A percentile compares a stretch with the other conserved stretches of the same genome.
These are phyloP conservation scores for Leucoraja ocellata DNA, from an alignment of 2,797 vertebrate genomes.

Conservation along the genomic window DNA sequence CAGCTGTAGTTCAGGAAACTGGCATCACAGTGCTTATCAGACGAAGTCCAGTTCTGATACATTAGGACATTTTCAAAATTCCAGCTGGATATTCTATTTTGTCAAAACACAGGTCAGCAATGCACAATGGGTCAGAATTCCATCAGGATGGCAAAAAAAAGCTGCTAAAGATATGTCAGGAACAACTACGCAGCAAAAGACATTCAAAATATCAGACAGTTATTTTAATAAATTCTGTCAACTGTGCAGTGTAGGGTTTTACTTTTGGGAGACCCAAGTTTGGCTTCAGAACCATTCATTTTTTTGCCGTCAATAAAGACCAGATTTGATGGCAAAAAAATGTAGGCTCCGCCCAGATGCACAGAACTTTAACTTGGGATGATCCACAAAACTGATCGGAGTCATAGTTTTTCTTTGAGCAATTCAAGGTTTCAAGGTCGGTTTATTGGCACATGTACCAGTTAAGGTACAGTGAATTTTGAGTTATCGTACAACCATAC, in stretches of 20 bases:
- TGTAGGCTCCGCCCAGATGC: not conserved
- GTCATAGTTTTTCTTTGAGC: not conserved
- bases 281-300: not conserved
- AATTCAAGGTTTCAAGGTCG: too few species aligned
- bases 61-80: not conserved
- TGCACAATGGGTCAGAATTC: not conserved
- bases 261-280: not conserved
- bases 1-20: constrained; percentile 31
- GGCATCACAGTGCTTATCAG: not conserved
- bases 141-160: not conserved
- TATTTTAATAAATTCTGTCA: not conserved
- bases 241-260: not conserved
- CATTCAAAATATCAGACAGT: not conserved
- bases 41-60: constrained; percentile 6
- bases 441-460: too few species aligned
- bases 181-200: not conserved
- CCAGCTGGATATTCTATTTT: not conserved
- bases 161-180: not conserved
- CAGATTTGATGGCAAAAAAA: not conserved
- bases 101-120: constrained; percentile 12
- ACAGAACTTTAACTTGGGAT: not conserved
- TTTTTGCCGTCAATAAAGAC: not conserved
- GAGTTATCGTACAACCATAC: too few species aligned
- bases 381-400: not conserved
- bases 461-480: too few species aligned